A percentile compares a stretch with the other conserved stretches of the same genome.
phyloP scores from a whole-genome alignment of 2,888 invertebrate species.

The Lasioglossum leucozonium region DNA sequence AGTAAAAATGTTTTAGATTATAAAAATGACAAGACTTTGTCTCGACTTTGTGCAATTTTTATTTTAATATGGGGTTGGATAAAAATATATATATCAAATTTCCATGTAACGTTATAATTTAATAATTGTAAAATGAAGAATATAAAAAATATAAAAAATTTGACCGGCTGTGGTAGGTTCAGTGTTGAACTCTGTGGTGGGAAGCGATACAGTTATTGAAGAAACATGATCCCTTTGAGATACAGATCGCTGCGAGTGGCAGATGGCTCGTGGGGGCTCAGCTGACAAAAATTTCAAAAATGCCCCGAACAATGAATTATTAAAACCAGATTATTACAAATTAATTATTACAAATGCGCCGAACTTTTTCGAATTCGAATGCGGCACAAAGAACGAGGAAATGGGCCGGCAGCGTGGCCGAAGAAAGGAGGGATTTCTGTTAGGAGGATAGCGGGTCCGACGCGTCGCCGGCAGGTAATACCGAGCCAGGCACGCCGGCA shows the following conservation, averaged over 20 bases:
- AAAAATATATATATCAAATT: too few relatives aligned
- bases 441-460: not conserved
- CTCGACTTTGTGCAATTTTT: too few relatives aligned
- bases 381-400: conserved; percentile 21
- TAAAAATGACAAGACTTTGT: too few relatives aligned
- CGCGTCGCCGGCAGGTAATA: conserved; percentile 53
- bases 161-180: too few relatives aligned
- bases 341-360: not conserved
- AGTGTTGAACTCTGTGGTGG: not conserved
- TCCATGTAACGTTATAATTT: too few relatives aligned
- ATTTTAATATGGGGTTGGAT: too few relatives aligned
- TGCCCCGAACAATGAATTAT: not conserved
- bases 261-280: too few relatives aligned
- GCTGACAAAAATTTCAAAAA: not conserved
- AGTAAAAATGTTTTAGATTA: too few relatives aligned
- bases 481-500: conserved; percentile 77
- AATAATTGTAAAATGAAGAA: too few relatives aligned
- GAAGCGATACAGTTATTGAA: not conserved
- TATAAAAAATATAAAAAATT: too few relatives aligned
- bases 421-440: conserved; percentile 46
- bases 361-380: not conserved
- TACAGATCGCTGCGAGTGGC: too few relatives aligned
- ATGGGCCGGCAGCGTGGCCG: conserved; percentile 1
- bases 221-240: too few relatives aligned
- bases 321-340: not conserved